Evolutionary conservation across 2,113 vertebrate genomes (phyloP).

Genomic region (Bos javanicus): DNA sequence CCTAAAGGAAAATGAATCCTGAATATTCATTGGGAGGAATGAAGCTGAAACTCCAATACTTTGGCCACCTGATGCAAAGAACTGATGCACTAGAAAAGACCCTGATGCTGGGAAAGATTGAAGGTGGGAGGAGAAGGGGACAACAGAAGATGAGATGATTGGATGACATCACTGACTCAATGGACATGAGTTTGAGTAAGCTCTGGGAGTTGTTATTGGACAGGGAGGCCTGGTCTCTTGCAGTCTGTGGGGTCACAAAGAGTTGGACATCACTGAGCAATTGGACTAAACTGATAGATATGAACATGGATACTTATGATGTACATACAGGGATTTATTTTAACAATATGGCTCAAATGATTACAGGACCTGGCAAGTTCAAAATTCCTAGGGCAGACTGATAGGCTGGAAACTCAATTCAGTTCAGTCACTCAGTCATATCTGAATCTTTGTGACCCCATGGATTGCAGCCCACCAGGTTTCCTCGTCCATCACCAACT

Average conservation of each 20-base stretch:
- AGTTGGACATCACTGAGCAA: neutral
- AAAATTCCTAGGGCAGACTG: neutral
- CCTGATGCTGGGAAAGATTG: neutral
- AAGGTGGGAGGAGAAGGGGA: neutral
- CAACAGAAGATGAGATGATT: neutral
- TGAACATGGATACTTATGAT: neutral
- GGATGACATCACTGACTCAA: neutral
- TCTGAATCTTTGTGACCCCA: neutral
- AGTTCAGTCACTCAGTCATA: neutral
- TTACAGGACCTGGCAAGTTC: neutral
- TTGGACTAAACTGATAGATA: neutral
- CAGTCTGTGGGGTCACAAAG: neutral
- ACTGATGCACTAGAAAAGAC: neutral
- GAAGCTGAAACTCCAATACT: neutral
- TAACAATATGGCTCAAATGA: neutral
- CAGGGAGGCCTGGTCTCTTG: neutral
- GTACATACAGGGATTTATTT: neutral
- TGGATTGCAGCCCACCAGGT: neutral
- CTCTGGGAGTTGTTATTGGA: neutral
- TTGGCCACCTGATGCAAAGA: neutral
- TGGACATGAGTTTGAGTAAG: neutral
- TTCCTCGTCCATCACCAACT: neutral
- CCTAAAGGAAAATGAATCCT: neutral
- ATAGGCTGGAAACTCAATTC: neutral
- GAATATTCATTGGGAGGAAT: neutral